These are phyloP conservation scores for Scalopus aquaticus DNA, from an alignment of 2,113 vertebrate species.

Conservation along the genomic window DNA sequence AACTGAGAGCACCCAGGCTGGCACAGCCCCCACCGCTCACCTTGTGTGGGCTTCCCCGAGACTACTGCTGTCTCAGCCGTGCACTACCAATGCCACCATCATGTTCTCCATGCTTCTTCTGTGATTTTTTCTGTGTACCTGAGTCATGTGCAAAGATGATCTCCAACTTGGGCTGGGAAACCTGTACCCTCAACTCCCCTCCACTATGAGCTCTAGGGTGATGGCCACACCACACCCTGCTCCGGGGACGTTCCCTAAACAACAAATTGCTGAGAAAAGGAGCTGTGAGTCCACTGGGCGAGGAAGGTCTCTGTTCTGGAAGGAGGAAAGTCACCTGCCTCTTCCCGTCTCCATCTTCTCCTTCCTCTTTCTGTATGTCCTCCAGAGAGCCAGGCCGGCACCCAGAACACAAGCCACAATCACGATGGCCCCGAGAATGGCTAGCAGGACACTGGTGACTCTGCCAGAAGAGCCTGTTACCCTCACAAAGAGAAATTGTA, in stretches of 20 bases:
- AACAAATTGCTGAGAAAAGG: not conserved
- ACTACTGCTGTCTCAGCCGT: not conserved
- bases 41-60: not conserved
- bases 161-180: not conserved
- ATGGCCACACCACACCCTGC: no score
- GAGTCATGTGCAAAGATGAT: not conserved
- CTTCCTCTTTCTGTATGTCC: not conserved
- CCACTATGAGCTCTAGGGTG: not conserved
- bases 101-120: no score
- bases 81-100: not conserved
- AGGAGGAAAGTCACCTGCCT: not conserved
- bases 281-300: accelerated
- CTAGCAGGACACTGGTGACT: not conserved
- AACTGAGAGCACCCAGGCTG: not conserved
- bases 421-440: not conserved
- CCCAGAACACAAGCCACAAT: not conserved
- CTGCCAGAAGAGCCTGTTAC: not conserved
- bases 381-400: not conserved
- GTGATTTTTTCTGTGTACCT: not conserved
- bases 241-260: not conserved
- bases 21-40: not conserved
- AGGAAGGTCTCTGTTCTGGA: not conserved
- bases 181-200: not conserved
- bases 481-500: not conserved
- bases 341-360: no score